Evolutionary conservation across 2,888 invertebrate species (phyloP).

Genomic region (Phortica okadai): DNA sequence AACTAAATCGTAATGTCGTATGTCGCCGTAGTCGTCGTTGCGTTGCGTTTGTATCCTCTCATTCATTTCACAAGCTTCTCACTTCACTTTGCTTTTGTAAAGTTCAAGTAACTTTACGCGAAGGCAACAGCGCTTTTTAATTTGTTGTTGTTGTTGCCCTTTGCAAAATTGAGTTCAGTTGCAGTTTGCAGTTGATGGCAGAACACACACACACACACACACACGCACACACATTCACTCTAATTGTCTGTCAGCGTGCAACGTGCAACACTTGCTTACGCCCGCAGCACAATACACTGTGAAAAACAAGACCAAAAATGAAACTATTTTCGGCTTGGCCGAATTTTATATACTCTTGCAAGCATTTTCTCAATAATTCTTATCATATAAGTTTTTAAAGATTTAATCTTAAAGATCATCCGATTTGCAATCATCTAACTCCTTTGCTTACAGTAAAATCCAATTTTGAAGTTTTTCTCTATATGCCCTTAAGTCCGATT

Average conservation of each 20-base stretch:
- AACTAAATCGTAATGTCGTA: constrained; percentile 8
- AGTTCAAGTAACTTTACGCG: constrained; percentile 26
- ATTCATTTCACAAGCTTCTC: not conserved
- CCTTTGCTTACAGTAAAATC: too few relatives aligned
- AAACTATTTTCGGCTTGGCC: too few relatives aligned
- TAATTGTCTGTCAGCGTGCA: constrained; percentile 29
- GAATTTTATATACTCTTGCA: too few relatives aligned
- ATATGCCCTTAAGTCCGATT: too few relatives aligned
- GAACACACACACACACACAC: not conserved
- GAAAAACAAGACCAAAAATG: not conserved
- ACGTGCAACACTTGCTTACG: constrained; percentile 24
- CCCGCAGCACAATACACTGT: constrained; percentile 13
- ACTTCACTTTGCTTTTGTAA: not conserved
- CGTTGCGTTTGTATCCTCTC: not conserved
- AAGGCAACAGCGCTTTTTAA: constrained; percentile 22
- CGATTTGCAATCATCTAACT: too few relatives aligned
- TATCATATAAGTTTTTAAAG: too few relatives aligned
- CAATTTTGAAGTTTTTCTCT: too few relatives aligned
- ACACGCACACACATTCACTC: not conserved
- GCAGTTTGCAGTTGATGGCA: constrained; percentile 8
- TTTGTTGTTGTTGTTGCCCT: constrained; percentile 25
- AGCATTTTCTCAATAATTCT: too few relatives aligned
- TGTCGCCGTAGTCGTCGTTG: not conserved
- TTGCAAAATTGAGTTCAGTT: constrained; percentile 32
- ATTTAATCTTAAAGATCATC: too few relatives aligned